phyloP scores from a whole-genome alignment of 2,888 invertebrate genomes.

The Xestia c-nigrum region DNA sequence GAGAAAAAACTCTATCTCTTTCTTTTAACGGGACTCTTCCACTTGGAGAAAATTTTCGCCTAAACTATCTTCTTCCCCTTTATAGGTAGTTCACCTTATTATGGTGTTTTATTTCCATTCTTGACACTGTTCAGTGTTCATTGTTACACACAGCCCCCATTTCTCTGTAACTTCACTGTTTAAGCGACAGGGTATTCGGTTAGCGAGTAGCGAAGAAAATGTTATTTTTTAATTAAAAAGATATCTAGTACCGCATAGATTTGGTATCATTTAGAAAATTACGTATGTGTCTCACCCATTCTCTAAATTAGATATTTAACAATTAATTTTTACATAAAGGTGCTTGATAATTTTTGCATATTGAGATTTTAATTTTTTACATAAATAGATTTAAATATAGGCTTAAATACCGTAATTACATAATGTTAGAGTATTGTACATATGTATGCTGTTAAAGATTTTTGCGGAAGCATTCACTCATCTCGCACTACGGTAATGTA shows the following conservation, averaged over 20 bases:
- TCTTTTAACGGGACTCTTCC: constrained; percentile 41
- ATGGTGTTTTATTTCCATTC: neutral
- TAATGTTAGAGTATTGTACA: constrained; percentile 64
- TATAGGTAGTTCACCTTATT: neutral
- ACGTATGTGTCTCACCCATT: constrained; percentile 47
- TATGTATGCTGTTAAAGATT: constrained; percentile 69
- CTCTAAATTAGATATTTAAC: constrained; percentile 58
- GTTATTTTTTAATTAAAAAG: constrained; percentile 58
- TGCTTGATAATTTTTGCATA: constrained; percentile 76
- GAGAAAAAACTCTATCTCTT: constrained; percentile 6
- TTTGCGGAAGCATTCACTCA: constrained; percentile 53
- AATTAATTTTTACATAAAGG: constrained; percentile 71
- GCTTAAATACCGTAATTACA: constrained; percentile 57
- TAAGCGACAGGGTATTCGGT: constrained; percentile 79
- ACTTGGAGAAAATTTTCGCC: constrained; percentile 16
- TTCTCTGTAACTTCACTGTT: constrained; percentile 59
- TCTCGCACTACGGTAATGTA: constrained; percentile 59
- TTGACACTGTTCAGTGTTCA: constrained; percentile 1
- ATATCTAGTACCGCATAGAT: constrained; percentile 48
- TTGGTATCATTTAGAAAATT: constrained; percentile 52
- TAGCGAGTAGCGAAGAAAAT: constrained; percentile 69
- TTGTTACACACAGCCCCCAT: constrained; percentile 26
- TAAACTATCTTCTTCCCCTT: constrained; percentile 2
- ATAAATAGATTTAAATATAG: constrained; percentile 62
- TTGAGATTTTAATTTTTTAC: constrained; percentile 77